Percentiles rank a stretch among this genome's conserved stretches.
Conservation (phyloP, 2,797 vertebrate genomes). For the Silurus aristotelis region DNA sequence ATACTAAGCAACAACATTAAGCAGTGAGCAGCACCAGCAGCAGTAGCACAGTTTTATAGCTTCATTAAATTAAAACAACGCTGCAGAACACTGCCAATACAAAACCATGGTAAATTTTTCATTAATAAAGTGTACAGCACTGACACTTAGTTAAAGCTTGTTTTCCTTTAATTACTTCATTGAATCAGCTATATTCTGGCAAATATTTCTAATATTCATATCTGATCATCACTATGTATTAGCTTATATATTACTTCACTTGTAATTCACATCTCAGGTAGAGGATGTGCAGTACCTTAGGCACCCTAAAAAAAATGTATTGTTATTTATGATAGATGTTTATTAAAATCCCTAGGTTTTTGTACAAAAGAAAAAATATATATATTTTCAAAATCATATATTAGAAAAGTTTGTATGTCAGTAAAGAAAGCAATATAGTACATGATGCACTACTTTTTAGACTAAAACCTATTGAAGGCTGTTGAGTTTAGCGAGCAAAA, state of each 20-base stretch:
- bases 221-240: neutral
- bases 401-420: neutral
- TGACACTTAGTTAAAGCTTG: neutral
- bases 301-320: neutral
- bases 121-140: conserved; percentile 14
- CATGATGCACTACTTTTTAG: neutral
- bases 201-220: neutral
- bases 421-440: neutral
- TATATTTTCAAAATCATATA: too few relatives aligned
- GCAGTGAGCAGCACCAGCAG: conserved; percentile 8
- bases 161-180: conserved; percentile 4
- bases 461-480: neutral
- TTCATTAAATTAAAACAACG: conserved; percentile 32
- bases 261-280: neutral
- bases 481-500: neutral
- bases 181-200: neutral
- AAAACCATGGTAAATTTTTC: conserved; percentile 1
- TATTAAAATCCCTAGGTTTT: neutral
- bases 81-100: conserved; percentile 26
- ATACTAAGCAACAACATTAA: conserved; percentile 47
- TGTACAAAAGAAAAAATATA: too few relatives aligned
- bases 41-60: conserved; percentile 27
- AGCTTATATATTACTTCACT: neutral
- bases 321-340: neutral
- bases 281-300: neutral